These are phyloP conservation scores for Bellardia bayeri DNA, from an alignment of 2,888 invertebrate genomes.

Conservation along the genomic window DNA sequence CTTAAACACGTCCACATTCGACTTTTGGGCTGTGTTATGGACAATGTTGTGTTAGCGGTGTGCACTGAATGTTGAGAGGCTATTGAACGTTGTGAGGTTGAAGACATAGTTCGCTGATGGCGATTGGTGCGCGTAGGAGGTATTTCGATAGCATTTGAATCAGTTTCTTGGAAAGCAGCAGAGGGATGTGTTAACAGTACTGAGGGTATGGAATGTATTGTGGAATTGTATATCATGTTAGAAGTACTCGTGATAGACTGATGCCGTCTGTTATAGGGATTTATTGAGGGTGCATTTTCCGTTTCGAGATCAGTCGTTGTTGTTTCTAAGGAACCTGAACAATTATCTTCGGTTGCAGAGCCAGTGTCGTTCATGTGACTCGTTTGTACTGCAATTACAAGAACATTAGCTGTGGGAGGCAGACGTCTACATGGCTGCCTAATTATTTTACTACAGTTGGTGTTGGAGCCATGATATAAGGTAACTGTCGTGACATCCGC, in stretches of 20 bases:
- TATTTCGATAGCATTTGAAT: conserved; percentile 65
- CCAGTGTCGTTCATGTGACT: conserved; percentile 37
- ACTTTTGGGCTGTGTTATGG: conserved; percentile 77
- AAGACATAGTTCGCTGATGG: conserved; percentile 79
- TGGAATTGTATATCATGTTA: conserved; percentile 73
- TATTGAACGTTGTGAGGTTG: conserved; percentile 80
- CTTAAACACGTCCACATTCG: conserved; percentile 79
- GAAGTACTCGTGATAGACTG: conserved; percentile 11
- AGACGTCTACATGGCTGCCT: conserved; percentile 27
- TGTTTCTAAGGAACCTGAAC: conserved; percentile 81
- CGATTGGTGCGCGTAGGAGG: conserved; percentile 56
- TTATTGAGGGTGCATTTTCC: conserved; percentile 72
- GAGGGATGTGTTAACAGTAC: conserved; percentile 70
- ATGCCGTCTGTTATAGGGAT: conserved; percentile 58
- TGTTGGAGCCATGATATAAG: conserved; percentile 43
- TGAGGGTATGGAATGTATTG: conserved; percentile 77
- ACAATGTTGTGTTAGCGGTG: conserved; percentile 71
- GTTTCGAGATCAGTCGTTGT: conserved; percentile 82
- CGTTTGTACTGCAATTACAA: conserved; percentile 57
- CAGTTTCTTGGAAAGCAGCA: conserved; percentile 66
- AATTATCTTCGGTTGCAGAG: conserved; percentile 76
- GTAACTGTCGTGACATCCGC: conserved; percentile 78
- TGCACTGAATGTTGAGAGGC: conserved; percentile 76
- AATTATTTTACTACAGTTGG: conserved; percentile 35
- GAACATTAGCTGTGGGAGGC: conserved; percentile 51